These are phyloP conservation scores for Montipora capitata DNA, from an alignment of 92 coral and sea anemone species.

Conservation along the genomic window DNA sequence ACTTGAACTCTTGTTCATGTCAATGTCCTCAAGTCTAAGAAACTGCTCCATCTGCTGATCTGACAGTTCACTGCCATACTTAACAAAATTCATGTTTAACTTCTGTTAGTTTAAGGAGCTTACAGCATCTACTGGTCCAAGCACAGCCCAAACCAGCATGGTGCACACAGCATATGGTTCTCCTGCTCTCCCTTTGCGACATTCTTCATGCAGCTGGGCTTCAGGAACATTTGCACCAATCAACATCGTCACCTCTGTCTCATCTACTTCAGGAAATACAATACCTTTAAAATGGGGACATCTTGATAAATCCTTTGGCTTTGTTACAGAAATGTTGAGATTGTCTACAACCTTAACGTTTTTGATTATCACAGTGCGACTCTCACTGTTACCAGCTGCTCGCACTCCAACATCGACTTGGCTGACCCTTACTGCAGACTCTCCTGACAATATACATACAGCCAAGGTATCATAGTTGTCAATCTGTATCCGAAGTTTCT, in stretches of 20 bases:
- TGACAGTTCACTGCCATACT: slow-evolving; percentile 56
- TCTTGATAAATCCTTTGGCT: background rate
- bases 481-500: slow-evolving; percentile 41
- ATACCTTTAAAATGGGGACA: slow-evolving; percentile 24
- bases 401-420: slow-evolving; percentile 53
- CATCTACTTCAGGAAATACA: slow-evolving; percentile 65
- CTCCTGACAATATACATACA: slow-evolving; percentile 34
- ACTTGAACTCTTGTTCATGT: slow-evolving; percentile 27
- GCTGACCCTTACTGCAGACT: slow-evolving; percentile 60
- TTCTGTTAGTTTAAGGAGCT: slow-evolving; percentile 32
- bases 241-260: slow-evolving; percentile 35
- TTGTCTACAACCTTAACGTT: slow-evolving; percentile 1
- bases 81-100: slow-evolving; percentile 65
- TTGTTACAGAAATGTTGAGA: slow-evolving; percentile 24
- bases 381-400: slow-evolving; percentile 39
- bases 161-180: slow-evolving; percentile 78
- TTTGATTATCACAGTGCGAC: background rate
- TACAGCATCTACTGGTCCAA: slow-evolving; percentile 73
- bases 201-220: slow-evolving; percentile 63
- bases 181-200: slow-evolving; percentile 72
- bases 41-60: slow-evolving; percentile 76
- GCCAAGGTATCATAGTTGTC: slow-evolving; percentile 17
- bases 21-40: slow-evolving; percentile 64
- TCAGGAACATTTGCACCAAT: too few species aligned
- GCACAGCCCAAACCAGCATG: slow-evolving; percentile 75